Percentiles rank a stretch among this genome's conserved stretches.
phyloP scores from a whole-genome alignment of 2,113 vertebrate species.

The Triplophysa tibetana region DNA sequence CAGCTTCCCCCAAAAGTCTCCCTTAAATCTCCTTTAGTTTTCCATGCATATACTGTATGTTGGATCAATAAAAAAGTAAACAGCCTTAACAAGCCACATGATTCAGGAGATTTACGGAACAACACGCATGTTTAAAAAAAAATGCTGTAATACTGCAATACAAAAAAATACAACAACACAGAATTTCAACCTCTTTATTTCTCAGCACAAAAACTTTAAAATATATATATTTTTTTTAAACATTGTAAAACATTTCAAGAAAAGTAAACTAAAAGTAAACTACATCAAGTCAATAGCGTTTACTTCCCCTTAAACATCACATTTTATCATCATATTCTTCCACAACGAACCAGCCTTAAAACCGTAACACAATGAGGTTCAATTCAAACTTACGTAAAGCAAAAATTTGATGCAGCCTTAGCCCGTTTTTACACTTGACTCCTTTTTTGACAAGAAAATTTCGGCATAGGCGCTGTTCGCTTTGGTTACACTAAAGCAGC shows the following conservation, averaged over 20 bases:
- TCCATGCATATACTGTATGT: too few relatives aligned
- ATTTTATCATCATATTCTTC: neutral
- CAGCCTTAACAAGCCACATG: too few relatives aligned
- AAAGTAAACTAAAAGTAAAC: neutral
- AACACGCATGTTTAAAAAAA: too few relatives aligned
- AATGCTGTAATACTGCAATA: neutral
- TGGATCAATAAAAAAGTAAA: too few relatives aligned
- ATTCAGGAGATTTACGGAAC: too few relatives aligned
- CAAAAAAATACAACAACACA: neutral
- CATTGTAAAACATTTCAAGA: neutral
- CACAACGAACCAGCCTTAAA: neutral
- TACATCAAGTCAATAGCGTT: neutral
- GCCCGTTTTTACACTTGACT: too few relatives aligned
- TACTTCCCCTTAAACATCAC: neutral
- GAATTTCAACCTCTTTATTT: conserved; percentile 41
- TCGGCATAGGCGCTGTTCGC: too few relatives aligned
- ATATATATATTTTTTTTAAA: conserved; percentile 28
- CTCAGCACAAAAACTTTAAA: conserved; percentile 8
- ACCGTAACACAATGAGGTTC: neutral
- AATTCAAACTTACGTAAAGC: neutral
- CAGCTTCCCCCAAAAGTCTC: too few relatives aligned
- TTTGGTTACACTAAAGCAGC: too few relatives aligned
- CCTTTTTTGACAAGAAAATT: too few relatives aligned
- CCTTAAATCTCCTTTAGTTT: too few relatives aligned
- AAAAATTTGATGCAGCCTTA: neutral